phyloP scores from a whole-genome alignment of 2,888 invertebrate species.

The Gibbula magus region DNA sequence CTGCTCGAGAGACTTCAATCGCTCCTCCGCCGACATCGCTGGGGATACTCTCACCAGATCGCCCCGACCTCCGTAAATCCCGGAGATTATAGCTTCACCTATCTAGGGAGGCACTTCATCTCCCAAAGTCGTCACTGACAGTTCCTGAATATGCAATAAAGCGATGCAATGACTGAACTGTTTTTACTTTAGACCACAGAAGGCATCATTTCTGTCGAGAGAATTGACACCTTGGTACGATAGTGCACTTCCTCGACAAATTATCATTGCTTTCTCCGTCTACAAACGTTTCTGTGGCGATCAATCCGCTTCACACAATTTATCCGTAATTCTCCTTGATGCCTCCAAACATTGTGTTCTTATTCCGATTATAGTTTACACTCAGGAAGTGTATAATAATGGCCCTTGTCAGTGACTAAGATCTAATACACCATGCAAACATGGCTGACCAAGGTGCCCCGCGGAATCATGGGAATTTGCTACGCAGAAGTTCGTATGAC shows the following conservation, averaged over 20 bases:
- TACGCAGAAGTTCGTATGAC: slow-evolving; percentile 37
- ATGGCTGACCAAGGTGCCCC: slow-evolving; percentile 38
- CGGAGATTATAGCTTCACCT: neutral
- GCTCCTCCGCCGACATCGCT: slow-evolving; percentile 78
- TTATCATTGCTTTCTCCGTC: slow-evolving; percentile 20
- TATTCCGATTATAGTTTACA: neutral
- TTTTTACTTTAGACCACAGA: slow-evolving; percentile 1
- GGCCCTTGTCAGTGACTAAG: slow-evolving; percentile 23
- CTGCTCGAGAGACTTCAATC: slow-evolving; percentile 89
- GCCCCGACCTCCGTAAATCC: slow-evolving; percentile 7
- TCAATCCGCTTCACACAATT: neutral
- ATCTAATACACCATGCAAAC: slow-evolving; percentile 33
- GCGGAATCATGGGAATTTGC: slow-evolving; percentile 43
- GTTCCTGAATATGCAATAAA: neutral
- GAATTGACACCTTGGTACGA: slow-evolving; percentile 26
- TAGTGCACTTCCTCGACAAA: slow-evolving; percentile 28
- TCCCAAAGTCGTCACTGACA: slow-evolving; percentile 14
- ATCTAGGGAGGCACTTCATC: slow-evolving; percentile 9
- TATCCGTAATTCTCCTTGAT: slow-evolving; percentile 17
- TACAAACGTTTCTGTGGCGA: slow-evolving; percentile 7
- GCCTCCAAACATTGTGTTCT: neutral
- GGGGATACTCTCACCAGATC: slow-evolving; percentile 2
- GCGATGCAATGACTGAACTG: neutral
- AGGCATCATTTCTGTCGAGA: slow-evolving; percentile 17
- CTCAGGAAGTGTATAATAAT: neutral